Base-by-base conservation (phyloP, 2,113 vertebrate genomes). In the Bubalus kerabau region DNA sequence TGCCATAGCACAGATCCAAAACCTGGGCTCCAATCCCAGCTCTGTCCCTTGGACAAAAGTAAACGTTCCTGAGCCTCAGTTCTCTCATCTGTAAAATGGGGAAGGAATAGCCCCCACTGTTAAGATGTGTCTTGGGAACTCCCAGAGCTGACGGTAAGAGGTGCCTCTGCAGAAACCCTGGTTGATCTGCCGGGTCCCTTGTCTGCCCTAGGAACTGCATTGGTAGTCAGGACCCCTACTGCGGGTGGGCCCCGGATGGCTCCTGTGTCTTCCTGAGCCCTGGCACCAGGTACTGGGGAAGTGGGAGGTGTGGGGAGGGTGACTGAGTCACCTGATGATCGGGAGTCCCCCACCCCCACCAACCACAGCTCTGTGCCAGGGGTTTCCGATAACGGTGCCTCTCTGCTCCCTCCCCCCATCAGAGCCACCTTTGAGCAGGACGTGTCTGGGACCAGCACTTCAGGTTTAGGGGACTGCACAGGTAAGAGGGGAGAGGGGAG, bases 341-440 rank as follows among this genome's bases (percentile, higher is more conserved):
- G 1, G 5, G 23, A 8, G 2, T 15, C 2, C 48, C 64, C 14
- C 0, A 1, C 40, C 16, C 54, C 0, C 0, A 24, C 67, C 40
- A 43, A 36, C 19, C 36, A 6, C 4, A 2, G 19, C 80, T n/a
- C 67, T 23, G 12, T 2, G n/a, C 2, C 21, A 3, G 40, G 40
- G 30, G 5, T 1, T 14, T 67, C 86, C 15, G 52, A 83, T 93
- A 43, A 96, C 16, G 0, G 0, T 6, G 0, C 43, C 48, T 59
- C 48, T 91, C n/a, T 48, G 4, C 78, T 26, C 6, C 23, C 24
- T 8, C 23, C 46, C 13, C 8, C 7, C 57, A 19, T 4, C 98
- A 99, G 99, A 97, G 98, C 98, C 98, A 94, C 98, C 26, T 99
- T 99, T 24, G 99, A 99, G 98, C 99, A 99, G 99, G 99, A 99